These are phyloP conservation scores for Nomada hirtipes DNA, from an alignment of 2,888 invertebrate species.

Conservation along the genomic window DNA sequence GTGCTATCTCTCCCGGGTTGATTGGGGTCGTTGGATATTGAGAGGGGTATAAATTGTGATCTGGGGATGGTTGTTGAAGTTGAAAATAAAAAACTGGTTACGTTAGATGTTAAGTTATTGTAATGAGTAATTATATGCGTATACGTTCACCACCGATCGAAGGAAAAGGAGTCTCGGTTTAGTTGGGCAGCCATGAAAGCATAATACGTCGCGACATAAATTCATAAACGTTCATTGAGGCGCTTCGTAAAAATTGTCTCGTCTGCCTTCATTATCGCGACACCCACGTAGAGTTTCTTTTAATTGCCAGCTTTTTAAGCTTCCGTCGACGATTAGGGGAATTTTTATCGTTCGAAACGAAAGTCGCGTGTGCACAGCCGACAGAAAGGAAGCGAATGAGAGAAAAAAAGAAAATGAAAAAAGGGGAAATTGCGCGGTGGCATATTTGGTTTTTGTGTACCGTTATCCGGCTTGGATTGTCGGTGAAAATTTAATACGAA, in stretches of 20 bases:
- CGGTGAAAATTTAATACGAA: constrained; percentile 22
- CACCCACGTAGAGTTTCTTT: background rate
- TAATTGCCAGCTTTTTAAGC: constrained; percentile 21
- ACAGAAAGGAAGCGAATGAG: background rate
- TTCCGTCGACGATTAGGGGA: background rate
- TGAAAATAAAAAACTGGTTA: too few species aligned
- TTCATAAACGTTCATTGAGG: constrained; percentile 17
- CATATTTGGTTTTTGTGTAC: background rate
- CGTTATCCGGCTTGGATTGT: constrained; percentile 10
- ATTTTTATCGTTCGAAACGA: constrained; percentile 14
- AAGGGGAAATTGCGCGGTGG: background rate
- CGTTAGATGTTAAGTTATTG: background rate
- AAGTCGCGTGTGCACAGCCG: background rate
- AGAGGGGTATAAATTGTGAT: background rate
- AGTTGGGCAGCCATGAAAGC: background rate
- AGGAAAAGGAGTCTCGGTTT: background rate
- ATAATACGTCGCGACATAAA: background rate
- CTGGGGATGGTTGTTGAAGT: too few species aligned
- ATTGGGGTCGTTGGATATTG: background rate
- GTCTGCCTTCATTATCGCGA: constrained; percentile 11
- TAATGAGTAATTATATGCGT: background rate
- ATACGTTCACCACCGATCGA: background rate
- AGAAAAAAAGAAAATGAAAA: background rate
- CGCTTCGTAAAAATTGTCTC: constrained; percentile 14
- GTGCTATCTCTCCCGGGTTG: background rate